Base-by-base conservation (phyloP, 2,113 vertebrate species). In the Ailuropoda melanoleuca region DNA sequence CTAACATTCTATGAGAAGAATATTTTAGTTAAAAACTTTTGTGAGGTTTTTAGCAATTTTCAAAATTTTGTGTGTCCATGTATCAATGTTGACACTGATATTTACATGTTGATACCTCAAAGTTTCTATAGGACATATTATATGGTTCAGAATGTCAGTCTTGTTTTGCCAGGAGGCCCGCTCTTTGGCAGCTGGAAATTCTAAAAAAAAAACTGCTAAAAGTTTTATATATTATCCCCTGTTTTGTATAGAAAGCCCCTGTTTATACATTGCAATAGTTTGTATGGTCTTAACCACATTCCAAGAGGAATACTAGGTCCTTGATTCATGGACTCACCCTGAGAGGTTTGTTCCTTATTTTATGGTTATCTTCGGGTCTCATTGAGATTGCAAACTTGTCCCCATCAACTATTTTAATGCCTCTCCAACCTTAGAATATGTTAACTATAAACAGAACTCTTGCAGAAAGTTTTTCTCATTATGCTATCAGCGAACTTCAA, bases 371-470 rank as follows among this genome's bases (percentile, higher is more conserved):
- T 86, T 93, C 56, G 43, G 31, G 46, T 53, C 48, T 92, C 26
- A 50, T 11, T 48, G 23, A 88, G 6, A 60, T 72, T 78, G 23
- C 62, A 60, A 72, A 83, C 37, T 95, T 93, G 15, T 91, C 93
- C 39, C 15, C 88, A 56, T 78, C 70, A 96, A 88, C 82, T 48
- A 23, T 43, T 84, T 31, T 72, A 43, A 60, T 93, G 50, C 12
- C 72, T 97, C 46, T 46, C 83, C 26, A 97, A 60, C 15, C 39
- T 85, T 90, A 82, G 92, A 81, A 86, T 80, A 85, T 43, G 34
- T 95, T 94, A 94, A 84, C 18, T 31, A 46, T 84, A 85, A 90
- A 48, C 55, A 94, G 31, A 72, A 39, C 86, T 90, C 56, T 75
- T 96, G 37, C 14, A 85, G 55, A 93, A 95, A 62, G 8, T 23